Evolutionary conservation across 2,797 vertebrate genomes (phyloP).

Genomic region (Urosaurus nigricauda): DNA sequence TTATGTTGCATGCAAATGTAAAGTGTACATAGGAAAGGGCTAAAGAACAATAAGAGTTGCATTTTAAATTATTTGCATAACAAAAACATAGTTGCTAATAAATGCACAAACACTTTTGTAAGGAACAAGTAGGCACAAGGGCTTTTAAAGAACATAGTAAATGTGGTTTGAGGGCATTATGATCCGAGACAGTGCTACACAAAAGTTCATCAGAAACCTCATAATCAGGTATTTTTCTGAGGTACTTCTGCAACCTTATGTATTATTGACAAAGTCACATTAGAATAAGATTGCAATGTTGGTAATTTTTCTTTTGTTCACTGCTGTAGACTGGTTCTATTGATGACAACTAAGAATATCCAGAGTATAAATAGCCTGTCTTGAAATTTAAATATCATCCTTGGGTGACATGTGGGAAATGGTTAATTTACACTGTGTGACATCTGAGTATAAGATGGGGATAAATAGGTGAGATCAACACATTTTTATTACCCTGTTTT

Average conservation of each 20-base stretch:
- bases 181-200: neutral
- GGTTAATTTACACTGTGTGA: conserved; percentile 30
- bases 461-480: neutral
- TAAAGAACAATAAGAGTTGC: neutral
- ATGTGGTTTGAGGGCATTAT: neutral
- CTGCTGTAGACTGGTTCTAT: neutral
- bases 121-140: too few relatives aligned
- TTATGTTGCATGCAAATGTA: fast-evolving
- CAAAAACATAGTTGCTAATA: neutral
- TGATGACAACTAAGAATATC: conserved; percentile 23
- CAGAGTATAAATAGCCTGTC: conserved; percentile 18
- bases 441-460: neutral
- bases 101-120: neutral
- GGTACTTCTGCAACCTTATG: neutral
- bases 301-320: neutral
- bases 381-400: conserved; percentile 19
- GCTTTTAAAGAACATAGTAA: neutral
- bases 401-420: conserved; percentile 9
- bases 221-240: neutral
- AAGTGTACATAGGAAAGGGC: neutral
- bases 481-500: conserved; percentile 22
- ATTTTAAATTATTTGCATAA: neutral
- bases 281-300: neutral
- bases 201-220: neutral
- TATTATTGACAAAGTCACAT: neutral